phyloP scores from a whole-genome alignment of 1,140 invertebrate species.

The Drosophila kurseongensis region DNA sequence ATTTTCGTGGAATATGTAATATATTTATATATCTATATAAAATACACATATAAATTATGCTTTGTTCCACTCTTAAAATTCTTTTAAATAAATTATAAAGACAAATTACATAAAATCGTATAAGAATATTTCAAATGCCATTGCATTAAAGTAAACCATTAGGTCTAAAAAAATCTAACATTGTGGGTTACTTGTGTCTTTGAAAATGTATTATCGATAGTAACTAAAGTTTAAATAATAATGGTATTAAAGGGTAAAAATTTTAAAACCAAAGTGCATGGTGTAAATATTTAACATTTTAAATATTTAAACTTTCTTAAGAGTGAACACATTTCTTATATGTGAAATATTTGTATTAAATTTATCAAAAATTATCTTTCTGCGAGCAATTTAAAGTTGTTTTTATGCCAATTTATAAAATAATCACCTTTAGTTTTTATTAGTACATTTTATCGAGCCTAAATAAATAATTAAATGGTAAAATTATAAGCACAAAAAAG shows the following conservation, averaged over 20 bases:
- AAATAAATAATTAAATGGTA: neutral
- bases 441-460: neutral
- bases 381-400: neutral
- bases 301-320: neutral
- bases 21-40: constrained; percentile 23
- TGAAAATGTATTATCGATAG: neutral
- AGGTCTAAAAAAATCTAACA: neutral
- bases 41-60: neutral
- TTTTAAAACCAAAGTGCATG: too few species aligned
- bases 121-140: neutral
- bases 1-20: constrained; percentile 11
- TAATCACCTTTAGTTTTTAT: neutral
- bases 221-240: too few species aligned
- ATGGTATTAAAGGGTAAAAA: too few species aligned
- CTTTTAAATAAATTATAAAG: neutral
- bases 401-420: neutral
- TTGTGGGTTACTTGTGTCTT: neutral
- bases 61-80: neutral
- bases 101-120: neutral
- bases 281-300: too few species aligned
- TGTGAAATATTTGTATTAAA: neutral
- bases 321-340: neutral
- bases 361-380: neutral
- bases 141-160: too few species aligned
- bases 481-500: neutral